phyloP scores from a whole-genome alignment of 2,797 vertebrate genomes.

The Hydrocynus forskahlii region DNA sequence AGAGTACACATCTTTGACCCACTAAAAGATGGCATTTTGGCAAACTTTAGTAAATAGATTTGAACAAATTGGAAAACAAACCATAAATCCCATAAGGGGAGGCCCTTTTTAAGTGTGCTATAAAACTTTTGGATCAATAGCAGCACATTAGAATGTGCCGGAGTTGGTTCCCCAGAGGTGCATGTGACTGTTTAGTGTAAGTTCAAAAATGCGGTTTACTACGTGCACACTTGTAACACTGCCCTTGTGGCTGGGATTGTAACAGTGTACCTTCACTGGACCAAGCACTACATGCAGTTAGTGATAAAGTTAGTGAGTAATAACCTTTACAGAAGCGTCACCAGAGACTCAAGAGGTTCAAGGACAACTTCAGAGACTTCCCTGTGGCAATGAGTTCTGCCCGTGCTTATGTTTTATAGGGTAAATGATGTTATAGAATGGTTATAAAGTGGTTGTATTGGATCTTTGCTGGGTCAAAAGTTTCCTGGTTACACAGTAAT shows the following conservation, averaged over 20 bases:
- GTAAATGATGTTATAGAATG: neutral
- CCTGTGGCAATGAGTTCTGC: neutral
- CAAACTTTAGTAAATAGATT: no score
- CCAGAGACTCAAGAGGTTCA: conserved; percentile 7
- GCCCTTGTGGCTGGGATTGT: neutral
- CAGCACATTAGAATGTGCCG: no score
- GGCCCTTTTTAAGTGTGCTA: no score
- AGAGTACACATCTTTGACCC: no score
- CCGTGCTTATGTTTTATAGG: neutral
- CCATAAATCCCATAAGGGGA: no score
- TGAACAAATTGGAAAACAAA: no score
- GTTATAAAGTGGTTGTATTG: conserved; percentile 19
- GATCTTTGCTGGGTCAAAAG: neutral
- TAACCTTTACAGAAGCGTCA: conserved; percentile 38
- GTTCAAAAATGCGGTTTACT: no score
- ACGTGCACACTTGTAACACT: neutral
- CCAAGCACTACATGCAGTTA: conserved; percentile 8
- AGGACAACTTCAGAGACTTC: conserved; percentile 18
- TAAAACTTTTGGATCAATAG: no score
- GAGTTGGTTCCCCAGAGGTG: no score
- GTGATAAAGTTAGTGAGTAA: neutral
- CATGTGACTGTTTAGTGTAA: no score
- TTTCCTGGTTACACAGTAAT: neutral
- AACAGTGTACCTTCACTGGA: conserved; percentile 12
- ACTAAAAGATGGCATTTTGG: no score